A percentile compares a stretch with the other conserved stretches of the same genome.
phyloP scores from a whole-genome alignment of 2,113 vertebrate genomes.

The Pelmatolapia mariae region DNA sequence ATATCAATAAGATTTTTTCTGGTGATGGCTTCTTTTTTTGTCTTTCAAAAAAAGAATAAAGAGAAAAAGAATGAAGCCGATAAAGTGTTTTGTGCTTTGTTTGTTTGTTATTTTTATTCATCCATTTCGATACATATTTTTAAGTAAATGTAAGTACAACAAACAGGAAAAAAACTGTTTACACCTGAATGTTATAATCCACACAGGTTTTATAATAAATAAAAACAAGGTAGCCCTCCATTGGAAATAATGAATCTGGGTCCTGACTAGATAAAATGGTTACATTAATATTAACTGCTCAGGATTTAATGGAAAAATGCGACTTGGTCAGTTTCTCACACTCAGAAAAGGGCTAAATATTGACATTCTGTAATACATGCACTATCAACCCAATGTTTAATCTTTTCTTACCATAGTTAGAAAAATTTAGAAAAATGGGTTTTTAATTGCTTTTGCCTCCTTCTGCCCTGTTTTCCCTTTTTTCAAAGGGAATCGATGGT shows the following conservation, averaged over 20 bases:
- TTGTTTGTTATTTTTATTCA: neutral
- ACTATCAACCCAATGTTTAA: neutral
- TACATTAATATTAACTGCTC: neutral
- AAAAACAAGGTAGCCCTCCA: neutral
- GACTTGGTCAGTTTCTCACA: neutral
- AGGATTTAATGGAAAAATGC: neutral
- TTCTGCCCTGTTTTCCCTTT: neutral
- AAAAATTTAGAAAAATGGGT: too few species aligned
- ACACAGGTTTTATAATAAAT: slow-evolving; percentile 27
- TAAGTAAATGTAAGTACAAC: neutral
- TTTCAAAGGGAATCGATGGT: neutral
- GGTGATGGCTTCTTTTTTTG: neutral
- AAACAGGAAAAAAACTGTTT: neutral
- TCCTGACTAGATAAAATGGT: neutral
- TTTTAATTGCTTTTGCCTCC: neutral
- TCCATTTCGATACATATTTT: neutral
- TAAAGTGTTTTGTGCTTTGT: neutral
- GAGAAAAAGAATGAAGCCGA: neutral
- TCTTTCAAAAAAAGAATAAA: neutral
- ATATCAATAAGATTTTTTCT: neutral
- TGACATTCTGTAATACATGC: neutral
- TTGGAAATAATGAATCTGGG: neutral
- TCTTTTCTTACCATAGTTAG: neutral
- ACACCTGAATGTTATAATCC: neutral
- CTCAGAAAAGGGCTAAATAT: neutral